Conservation (phyloP, 2,888 invertebrate genomes). For the Merodon equestris region DNA sequence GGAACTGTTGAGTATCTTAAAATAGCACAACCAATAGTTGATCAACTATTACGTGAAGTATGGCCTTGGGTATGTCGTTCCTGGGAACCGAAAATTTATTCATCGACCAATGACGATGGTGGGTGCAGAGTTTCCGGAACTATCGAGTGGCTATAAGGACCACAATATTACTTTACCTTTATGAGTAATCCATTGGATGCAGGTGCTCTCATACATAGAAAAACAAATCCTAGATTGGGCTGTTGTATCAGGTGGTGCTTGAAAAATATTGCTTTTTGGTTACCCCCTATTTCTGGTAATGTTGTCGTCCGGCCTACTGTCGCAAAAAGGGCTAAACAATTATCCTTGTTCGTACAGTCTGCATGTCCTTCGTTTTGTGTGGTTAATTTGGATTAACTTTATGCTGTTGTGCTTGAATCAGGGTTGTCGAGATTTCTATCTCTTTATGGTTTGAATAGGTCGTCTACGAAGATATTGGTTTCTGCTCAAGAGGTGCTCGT, state of each 20-base stretch:
- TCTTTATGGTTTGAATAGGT: too few relatives aligned
- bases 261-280: conserved; percentile 16
- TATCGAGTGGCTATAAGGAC: not conserved
- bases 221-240: not conserved
- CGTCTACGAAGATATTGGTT: too few relatives aligned
- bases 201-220: not conserved
- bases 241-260: conserved; percentile 31
- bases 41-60: conserved; percentile 9
- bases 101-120: not conserved
- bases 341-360: too few relatives aligned
- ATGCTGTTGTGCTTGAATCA: not conserved
- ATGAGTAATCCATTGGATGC: not conserved
- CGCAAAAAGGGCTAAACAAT: too few relatives aligned
- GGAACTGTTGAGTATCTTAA: conserved; percentile 12
- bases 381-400: too few relatives aligned
- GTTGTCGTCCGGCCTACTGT: too few relatives aligned
- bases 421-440: too few relatives aligned
- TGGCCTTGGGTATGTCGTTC: not conserved
- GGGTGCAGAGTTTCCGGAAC: too few relatives aligned
- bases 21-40: conserved; percentile 17
- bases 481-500: too few relatives aligned
- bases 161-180: too few relatives aligned
- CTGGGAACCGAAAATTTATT: not conserved
- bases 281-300: not conserved
- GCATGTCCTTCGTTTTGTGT: too few relatives aligned